Percentiles rank a stretch among this genome's conserved stretches.
Evolutionary conservation across 37 sponge, comb jelly and placozoan species (phyloP).

Genomic region (Cliona cf. orientalis): DNA sequence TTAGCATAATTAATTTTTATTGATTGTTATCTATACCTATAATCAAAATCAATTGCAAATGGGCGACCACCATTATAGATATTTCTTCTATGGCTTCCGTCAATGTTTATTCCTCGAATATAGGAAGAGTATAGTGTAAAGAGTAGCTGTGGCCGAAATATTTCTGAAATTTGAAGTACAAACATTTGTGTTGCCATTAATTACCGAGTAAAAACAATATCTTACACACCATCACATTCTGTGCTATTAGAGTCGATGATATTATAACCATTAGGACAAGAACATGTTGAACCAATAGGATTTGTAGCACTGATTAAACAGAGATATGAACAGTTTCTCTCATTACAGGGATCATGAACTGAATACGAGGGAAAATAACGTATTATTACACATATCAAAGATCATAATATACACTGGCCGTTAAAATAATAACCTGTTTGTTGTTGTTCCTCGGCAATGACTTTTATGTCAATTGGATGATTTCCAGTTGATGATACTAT

Average conservation of each 20-base stretch:
- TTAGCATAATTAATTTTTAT: no score
- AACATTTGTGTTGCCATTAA: no score
- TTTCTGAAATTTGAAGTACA: no score
- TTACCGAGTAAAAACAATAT: no score
- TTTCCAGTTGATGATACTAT: neutral
- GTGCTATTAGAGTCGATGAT: neutral
- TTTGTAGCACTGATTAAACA: constrained; percentile 6
- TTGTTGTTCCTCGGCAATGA: neutral
- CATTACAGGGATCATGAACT: constrained; percentile 6
- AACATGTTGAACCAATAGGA: constrained; percentile 1
- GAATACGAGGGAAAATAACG: no score
- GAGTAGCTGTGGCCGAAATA: neutral
- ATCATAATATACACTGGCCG: no score
- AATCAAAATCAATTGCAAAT: constrained; percentile 14
- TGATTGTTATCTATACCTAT: constrained; percentile 5
- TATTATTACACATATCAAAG: no score
- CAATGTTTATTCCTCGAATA: constrained; percentile 2
- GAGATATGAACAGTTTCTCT: neutral
- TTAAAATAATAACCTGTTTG: constrained; percentile 13
- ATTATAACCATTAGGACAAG: constrained; percentile 14
- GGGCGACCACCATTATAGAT: neutral
- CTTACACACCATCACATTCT: constrained; percentile 3
- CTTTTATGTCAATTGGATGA: constrained; percentile 7
- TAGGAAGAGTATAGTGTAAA: constrained; percentile 2
- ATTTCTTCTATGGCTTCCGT: neutral